phyloP scores from a whole-genome alignment of 2,797 vertebrate genomes.

The Gorsachius magnificus region DNA sequence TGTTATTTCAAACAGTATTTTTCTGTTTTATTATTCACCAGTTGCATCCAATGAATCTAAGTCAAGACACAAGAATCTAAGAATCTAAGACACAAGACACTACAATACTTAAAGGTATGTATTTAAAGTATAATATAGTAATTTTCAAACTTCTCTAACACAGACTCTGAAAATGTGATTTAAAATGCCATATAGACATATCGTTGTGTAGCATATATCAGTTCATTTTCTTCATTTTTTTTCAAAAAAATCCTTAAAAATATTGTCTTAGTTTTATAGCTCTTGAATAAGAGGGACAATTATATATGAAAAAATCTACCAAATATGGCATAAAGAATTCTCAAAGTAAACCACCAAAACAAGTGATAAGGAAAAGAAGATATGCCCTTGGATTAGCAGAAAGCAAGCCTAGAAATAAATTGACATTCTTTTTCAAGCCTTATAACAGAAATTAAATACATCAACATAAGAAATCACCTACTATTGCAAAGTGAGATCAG shows the following conservation, averaged over 20 bases:
- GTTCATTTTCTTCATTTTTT: not conserved
- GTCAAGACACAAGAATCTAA: not conserved
- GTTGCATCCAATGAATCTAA: not conserved
- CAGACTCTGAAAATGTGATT: not conserved
- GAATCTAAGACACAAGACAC: not conserved
- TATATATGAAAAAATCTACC: not conserved
- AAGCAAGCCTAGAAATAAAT: not conserved
- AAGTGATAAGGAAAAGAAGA: not conserved
- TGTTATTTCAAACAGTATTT: not conserved
- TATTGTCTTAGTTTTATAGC: not conserved
- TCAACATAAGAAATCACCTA: not conserved
- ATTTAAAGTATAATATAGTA: not conserved
- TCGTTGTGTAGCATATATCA: not conserved
- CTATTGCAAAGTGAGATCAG: not conserved
- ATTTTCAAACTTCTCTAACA: not conserved
- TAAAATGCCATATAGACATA: not conserved
- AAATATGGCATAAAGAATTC: not conserved
- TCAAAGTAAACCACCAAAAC: not conserved
- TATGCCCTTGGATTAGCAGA: not conserved
- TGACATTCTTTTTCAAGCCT: not conserved
- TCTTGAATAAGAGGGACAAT: not conserved
- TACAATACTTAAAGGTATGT: not conserved
- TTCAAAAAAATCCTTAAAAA: not conserved
- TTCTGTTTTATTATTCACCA: not conserved
- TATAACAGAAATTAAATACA: not conserved